Percentiles rank a stretch among this genome's conserved stretches.
Evolutionary conservation across 1,140 invertebrate genomes (phyloP).

Genomic region (Chrysopa pallens): DNA sequence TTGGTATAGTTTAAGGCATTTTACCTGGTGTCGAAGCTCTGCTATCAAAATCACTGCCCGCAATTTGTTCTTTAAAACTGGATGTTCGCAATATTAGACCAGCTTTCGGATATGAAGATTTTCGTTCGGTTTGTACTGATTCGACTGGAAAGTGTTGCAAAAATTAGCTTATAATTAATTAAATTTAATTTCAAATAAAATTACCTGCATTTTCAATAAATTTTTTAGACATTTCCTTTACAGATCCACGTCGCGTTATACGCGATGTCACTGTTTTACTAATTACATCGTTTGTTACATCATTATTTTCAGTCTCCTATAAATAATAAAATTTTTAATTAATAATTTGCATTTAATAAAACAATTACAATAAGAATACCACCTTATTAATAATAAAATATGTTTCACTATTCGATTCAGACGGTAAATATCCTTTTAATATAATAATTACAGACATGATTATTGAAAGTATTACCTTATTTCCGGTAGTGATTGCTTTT

Average conservation of each 20-base stretch:
- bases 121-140: conserved; percentile 26
- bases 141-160: conserved; percentile 21
- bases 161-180: not conserved
- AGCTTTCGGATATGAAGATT: conserved; percentile 37
- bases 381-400: too few species aligned
- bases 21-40: conserved; percentile 14
- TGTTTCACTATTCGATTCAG: too few species aligned
- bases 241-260: conserved; percentile 41
- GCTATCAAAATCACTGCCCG: conserved; percentile 6
- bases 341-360: not conserved
- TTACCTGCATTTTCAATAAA: conserved; percentile 47
- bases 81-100: conserved; percentile 43
- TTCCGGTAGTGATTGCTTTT: too few species aligned
- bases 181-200: conserved; percentile 8
- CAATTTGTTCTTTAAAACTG: conserved; percentile 30
- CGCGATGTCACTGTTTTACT: conserved; percentile 15
- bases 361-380: too few species aligned
- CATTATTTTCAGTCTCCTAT: conserved; percentile 2
- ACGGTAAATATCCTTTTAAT: too few species aligned
- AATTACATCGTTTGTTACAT: conserved; percentile 9
- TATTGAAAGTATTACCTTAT: too few species aligned
- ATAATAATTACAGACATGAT: too few species aligned
- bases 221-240: conserved; percentile 52
- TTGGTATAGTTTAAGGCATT: too few species aligned
- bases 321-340: conserved; percentile 7